phyloP scores from a whole-genome alignment of 2,888 invertebrate genomes.

The Nipponacmea schrenckii region DNA sequence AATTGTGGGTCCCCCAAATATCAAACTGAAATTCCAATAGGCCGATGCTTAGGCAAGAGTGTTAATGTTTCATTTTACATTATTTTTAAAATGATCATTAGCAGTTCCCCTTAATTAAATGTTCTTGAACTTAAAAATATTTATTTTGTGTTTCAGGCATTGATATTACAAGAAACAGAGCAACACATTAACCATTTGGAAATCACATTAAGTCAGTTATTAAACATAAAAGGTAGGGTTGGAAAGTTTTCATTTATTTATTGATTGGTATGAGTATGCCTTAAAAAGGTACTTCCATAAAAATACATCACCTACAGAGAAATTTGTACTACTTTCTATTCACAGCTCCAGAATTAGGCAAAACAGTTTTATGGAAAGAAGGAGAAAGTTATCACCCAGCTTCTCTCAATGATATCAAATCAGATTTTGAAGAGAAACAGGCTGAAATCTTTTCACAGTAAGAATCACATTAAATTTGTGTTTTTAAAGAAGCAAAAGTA shows the following conservation, averaged over 20 bases:
- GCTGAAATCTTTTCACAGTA: slow-evolving; percentile 38
- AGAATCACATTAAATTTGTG: not conserved
- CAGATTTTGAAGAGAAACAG: slow-evolving; percentile 46
- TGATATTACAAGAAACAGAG: slow-evolving; percentile 59
- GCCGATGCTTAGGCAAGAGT: too few species aligned
- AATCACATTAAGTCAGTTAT: slow-evolving; percentile 35
- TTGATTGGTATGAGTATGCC: not conserved
- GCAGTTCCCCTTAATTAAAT: too few species aligned
- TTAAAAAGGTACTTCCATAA: too few species aligned
- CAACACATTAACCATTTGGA: slow-evolving; percentile 59
- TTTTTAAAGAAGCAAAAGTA: too few species aligned
- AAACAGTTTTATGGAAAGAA: slow-evolving; percentile 42
- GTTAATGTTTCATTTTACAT: too few species aligned
- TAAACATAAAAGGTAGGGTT: slow-evolving; percentile 42
- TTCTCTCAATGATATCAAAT: slow-evolving; percentile 40
- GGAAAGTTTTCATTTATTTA: not conserved
- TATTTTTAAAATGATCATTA: too few species aligned
- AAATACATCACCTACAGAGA: too few species aligned
- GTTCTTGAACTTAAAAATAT: not conserved
- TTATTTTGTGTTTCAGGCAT: slow-evolving; percentile 47
- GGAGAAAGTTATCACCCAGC: slow-evolving; percentile 35
- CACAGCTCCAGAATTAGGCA: slow-evolving; percentile 42
- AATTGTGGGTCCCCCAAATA: too few species aligned
- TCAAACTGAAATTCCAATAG: too few species aligned
- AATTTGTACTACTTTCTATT: not conserved